These are phyloP conservation scores for Heliconius cydno DNA, from an alignment of 2,888 invertebrate genomes.

Conservation along the genomic window DNA sequence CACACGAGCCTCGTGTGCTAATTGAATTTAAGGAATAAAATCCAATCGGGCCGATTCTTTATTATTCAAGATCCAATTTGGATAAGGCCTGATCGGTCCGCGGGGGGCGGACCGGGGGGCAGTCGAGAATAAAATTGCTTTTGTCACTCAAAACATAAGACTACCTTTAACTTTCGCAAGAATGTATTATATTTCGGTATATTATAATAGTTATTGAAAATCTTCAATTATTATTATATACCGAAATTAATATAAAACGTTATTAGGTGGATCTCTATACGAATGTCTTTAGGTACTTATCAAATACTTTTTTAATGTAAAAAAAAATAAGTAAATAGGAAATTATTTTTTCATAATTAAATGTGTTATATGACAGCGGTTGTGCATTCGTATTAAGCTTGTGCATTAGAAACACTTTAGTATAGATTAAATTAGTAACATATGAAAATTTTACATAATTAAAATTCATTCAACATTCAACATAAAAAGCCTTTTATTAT, in stretches of 20 bases:
- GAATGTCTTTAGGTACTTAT: not conserved
- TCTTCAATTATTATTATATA: too few species aligned
- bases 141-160: conserved; percentile 84
- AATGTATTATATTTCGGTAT: conserved; percentile 50
- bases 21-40: conserved; percentile 85
- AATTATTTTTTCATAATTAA: not conserved
- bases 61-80: conserved; percentile 85
- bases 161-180: conserved; percentile 68
- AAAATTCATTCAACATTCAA: not conserved
- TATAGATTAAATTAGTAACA: not conserved
- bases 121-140: conserved; percentile 83
- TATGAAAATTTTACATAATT: not conserved
- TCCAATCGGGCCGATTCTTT: conserved; percentile 84
- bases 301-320: not conserved
- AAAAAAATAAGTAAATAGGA: not conserved
- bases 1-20: conserved; percentile 82
- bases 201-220: not conserved
- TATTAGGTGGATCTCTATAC: not conserved
- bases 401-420: not conserved
- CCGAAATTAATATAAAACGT: not conserved
- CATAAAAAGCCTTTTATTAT: not conserved
- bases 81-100: conserved; percentile 83
- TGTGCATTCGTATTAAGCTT: not conserved
- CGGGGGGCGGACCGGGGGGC: conserved; percentile 70
- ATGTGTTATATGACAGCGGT: not conserved